Evolutionary conservation across 2,113 vertebrate species (phyloP).

Genomic region (Protomyctophum bolini): DNA sequence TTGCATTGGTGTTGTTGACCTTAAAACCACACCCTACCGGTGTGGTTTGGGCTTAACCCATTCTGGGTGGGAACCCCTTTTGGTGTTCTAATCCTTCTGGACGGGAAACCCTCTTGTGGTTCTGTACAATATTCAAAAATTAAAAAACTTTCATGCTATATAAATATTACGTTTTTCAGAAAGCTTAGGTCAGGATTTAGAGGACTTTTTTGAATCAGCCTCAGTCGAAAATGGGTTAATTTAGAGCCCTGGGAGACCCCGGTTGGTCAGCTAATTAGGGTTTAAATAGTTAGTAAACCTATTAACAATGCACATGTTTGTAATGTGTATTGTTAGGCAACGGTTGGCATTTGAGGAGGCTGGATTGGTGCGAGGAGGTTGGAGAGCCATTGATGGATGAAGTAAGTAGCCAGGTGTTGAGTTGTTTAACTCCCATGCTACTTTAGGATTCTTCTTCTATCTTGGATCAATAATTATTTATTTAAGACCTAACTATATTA

Average conservation of each 20-base stretch:
- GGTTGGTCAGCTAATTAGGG: too few species aligned
- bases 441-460: background rate
- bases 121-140: background rate
- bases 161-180: too few species aligned
- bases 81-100: too few species aligned
- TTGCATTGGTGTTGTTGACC: too few species aligned
- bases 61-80: too few species aligned
- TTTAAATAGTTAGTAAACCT: background rate
- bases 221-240: background rate
- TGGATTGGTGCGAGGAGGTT: conserved; percentile 91
- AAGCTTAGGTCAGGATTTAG: too few species aligned
- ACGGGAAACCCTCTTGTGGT: background rate
- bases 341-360: conserved; percentile 88
- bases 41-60: too few species aligned
- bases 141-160: background rate
- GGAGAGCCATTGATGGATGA: conserved; percentile 86
- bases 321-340: conserved; percentile 61
- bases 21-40: too few species aligned
- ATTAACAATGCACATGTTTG: background rate
- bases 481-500: background rate
- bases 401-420: conserved; percentile 62
- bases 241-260: background rate
- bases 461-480: too few species aligned
- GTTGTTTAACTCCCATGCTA: background rate
- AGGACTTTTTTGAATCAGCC: too few species aligned